Percentiles rank a stretch among this genome's conserved stretches.
Conservation (phyloP, 2,888 invertebrate genomes). For the Villa cingulata region DNA sequence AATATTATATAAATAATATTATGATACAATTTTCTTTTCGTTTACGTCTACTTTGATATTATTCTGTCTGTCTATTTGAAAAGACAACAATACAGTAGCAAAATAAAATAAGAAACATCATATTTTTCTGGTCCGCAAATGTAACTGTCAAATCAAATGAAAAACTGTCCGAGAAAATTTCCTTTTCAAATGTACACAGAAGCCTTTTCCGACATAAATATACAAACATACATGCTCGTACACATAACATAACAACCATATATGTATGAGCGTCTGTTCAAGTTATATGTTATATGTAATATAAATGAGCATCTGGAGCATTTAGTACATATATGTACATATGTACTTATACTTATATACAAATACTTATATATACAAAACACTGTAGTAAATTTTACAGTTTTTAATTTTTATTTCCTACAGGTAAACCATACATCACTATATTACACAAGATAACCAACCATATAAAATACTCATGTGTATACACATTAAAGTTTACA, state of each 20-base stretch:
- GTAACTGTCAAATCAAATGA: slow-evolving; percentile 15
- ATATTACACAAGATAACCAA: not conserved
- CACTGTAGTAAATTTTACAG: not conserved
- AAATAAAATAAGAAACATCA: not conserved
- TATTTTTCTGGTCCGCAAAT: slow-evolving; percentile 3
- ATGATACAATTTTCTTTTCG: slow-evolving; percentile 5
- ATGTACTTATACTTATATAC: too few relatives aligned
- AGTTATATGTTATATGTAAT: too few relatives aligned
- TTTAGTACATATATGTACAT: too few relatives aligned
- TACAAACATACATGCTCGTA: not conserved
- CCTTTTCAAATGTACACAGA: slow-evolving; percentile 1
- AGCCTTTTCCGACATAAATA: not conserved
- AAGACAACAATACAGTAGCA: not conserved
- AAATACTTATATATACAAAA: too few relatives aligned
- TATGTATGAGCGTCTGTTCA: too few relatives aligned
- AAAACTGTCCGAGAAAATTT: slow-evolving; percentile 11
- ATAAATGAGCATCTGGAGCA: too few relatives aligned
- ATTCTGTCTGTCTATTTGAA: slow-evolving; percentile 3
- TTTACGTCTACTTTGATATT: slow-evolving; percentile 5
- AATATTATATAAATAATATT: too few relatives aligned
- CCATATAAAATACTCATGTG: too few relatives aligned
- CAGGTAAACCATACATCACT: not conserved
- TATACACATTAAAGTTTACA: too few relatives aligned
- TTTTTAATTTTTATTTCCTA: not conserved
- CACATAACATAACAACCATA: too few relatives aligned